Evolutionary conservation across 2,797 vertebrate species (phyloP).

Genomic region (Tarsius wallacei): DNA sequence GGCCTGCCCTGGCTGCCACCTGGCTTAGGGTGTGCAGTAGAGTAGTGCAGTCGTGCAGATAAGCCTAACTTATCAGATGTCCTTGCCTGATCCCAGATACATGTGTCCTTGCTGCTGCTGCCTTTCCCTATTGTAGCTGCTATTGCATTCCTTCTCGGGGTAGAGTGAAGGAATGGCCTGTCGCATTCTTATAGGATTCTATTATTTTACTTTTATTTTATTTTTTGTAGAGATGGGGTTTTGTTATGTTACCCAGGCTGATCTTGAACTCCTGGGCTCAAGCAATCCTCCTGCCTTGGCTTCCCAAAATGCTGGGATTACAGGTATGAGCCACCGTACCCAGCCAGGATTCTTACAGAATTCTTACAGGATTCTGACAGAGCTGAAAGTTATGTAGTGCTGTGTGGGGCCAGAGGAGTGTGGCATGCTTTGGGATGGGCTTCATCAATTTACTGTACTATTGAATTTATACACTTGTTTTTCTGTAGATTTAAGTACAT

Average conservation of each 20-base stretch:
- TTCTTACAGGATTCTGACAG: constrained; percentile 2
- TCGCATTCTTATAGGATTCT: not conserved
- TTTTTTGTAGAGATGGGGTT: too few species aligned
- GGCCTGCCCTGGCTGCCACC: not conserved
- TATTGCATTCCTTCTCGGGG: not conserved
- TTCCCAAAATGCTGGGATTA: too few species aligned
- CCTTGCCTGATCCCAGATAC: not conserved
- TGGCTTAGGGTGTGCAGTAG: not conserved
- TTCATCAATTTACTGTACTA: not conserved
- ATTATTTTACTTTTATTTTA: too few species aligned
- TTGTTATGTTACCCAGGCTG: too few species aligned
- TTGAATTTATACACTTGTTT: constrained; percentile 53
- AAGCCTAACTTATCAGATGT: constrained; percentile 41
- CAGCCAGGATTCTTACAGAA: not conserved
- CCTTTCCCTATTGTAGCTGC: not conserved
- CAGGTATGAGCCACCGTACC: too few species aligned
- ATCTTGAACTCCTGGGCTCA: too few species aligned
- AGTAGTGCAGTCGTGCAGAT: not conserved
- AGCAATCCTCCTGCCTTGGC: too few species aligned
- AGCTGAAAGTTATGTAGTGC: not conserved
- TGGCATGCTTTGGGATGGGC: not conserved
- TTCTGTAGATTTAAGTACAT: constrained; percentile 41
- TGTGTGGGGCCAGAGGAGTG: constrained; percentile 12
- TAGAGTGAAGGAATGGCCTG: constrained; percentile 15
- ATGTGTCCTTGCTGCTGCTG: not conserved